Conservation (phyloP, 2,888 invertebrate genomes). For the Apodemia hepburni region DNA sequence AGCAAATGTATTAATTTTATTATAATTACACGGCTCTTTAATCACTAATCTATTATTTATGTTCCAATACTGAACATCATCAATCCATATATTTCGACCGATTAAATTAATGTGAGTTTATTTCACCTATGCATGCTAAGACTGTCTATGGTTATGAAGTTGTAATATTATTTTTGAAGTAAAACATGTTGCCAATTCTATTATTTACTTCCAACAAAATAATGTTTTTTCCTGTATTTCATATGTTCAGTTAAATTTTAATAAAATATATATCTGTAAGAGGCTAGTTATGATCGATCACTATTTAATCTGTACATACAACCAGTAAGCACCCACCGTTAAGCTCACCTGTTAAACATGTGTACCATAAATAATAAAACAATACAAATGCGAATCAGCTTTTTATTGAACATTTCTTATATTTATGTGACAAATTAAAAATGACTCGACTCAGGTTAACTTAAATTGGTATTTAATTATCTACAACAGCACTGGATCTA, state of each 20-base stretch:
- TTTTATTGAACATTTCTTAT: constrained; percentile 27
- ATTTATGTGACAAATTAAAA: constrained; percentile 33
- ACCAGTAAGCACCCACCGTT: constrained; percentile 54
- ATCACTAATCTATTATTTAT: too few relatives aligned
- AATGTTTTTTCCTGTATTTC: too few relatives aligned
- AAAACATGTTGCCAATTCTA: too few relatives aligned
- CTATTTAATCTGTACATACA: constrained; percentile 41
- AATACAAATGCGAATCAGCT: constrained; percentile 19
- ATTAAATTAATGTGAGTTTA: too few relatives aligned
- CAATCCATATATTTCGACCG: too few relatives aligned
- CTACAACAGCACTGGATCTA: background rate
- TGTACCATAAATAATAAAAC: constrained; percentile 28
- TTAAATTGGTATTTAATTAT: background rate
- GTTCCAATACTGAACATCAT: too few relatives aligned
- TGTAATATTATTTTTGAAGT: too few relatives aligned
- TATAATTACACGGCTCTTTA: too few relatives aligned
- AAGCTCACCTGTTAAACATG: constrained; percentile 46
- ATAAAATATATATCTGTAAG: background rate
- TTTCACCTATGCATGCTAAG: too few relatives aligned
- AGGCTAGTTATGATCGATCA: constrained; percentile 18
- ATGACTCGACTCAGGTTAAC: constrained; percentile 24
- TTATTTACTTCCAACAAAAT: too few relatives aligned
- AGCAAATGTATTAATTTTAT: too few relatives aligned
- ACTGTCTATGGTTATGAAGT: too few relatives aligned
- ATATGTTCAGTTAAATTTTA: background rate